Percentiles rank a stretch among this genome's conserved stretches.
Evolutionary conservation across 2,888 invertebrate species (phyloP).

Genomic region (Chrysomela aeneicollis): DNA sequence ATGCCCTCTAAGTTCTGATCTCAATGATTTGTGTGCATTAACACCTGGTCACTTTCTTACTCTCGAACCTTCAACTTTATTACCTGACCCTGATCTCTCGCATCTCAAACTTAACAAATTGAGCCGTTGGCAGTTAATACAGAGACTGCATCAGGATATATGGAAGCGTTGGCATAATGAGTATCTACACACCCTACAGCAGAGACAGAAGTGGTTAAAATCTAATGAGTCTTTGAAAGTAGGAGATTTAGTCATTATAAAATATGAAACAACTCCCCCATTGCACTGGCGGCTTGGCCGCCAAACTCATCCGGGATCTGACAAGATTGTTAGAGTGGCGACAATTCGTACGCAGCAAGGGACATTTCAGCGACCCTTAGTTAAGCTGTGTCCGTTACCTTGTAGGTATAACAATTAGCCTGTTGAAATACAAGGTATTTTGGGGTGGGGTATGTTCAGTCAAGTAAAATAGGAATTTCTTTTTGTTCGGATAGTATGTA

Average conservation of each 20-base stretch:
- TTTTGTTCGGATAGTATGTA: too few relatives aligned
- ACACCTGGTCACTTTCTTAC: too few relatives aligned
- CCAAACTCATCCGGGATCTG: neutral
- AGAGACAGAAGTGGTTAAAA: too few relatives aligned
- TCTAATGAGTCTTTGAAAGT: neutral
- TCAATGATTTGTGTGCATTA: too few relatives aligned
- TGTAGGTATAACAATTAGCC: slow-evolving; percentile 1
- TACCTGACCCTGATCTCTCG: too few relatives aligned
- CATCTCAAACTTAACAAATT: neutral
- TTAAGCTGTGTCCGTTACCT: neutral
- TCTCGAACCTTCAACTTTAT: too few relatives aligned
- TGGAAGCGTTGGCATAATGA: neutral
- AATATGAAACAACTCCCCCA: neutral
- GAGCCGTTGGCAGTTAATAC: neutral
- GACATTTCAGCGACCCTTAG: neutral
- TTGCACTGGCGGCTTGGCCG: neutral
- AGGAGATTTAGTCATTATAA: neutral
- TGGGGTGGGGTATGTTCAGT: too few relatives aligned
- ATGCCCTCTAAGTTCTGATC: too few relatives aligned
- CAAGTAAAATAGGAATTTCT: too few relatives aligned
- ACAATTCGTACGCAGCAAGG: neutral
- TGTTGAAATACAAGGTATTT: too few relatives aligned
- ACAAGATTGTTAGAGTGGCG: neutral
- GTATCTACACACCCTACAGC: neutral
- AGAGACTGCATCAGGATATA: neutral